phyloP scores from a whole-genome alignment of 2,888 invertebrate species.

The Corythucha ciliata region DNA sequence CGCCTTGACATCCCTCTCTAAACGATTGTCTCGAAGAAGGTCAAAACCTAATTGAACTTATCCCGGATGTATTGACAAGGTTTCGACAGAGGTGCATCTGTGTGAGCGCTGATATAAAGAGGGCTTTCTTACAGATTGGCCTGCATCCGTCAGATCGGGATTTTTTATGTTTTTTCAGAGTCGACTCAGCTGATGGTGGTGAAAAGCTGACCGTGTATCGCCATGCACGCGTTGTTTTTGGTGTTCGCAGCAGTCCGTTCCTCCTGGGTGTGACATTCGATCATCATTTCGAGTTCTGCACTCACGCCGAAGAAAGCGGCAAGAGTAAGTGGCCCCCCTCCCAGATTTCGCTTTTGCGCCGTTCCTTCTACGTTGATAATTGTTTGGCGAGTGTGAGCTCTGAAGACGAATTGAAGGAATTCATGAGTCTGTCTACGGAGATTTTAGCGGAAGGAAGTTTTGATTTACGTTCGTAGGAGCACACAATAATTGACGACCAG shows the following conservation, averaged over 20 bases:
- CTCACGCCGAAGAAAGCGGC: background rate
- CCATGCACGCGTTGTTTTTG: conserved; percentile 24
- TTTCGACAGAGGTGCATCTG: conserved; percentile 27
- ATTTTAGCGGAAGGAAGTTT: background rate
- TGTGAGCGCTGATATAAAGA: conserved; percentile 32
- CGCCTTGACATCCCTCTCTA: conserved; percentile 23
- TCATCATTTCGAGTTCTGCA: conserved; percentile 11
- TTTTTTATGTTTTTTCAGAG: conserved; percentile 35
- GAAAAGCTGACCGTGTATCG: conserved; percentile 12
- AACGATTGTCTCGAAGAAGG: conserved; percentile 34
- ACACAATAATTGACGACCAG: background rate
- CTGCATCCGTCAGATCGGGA: conserved; percentile 34
- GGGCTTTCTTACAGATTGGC: conserved; percentile 38
- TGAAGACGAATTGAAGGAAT: background rate
- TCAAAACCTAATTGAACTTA: conserved; percentile 29
- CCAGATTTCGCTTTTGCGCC: background rate
- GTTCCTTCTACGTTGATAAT: conserved; percentile 19
- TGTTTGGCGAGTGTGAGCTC: background rate
- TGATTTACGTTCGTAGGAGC: conserved; percentile 15
- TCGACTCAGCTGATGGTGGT: background rate
- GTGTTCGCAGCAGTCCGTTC: conserved; percentile 21
- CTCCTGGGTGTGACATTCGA: conserved; percentile 20
- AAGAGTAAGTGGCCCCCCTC: background rate
- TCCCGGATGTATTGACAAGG: conserved; percentile 23
- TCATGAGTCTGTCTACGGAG: background rate